Percentiles rank a stretch among this genome's conserved stretches.
phyloP scores from a whole-genome alignment of 2,797 vertebrate genomes.

The Ceyx erithaca region DNA sequence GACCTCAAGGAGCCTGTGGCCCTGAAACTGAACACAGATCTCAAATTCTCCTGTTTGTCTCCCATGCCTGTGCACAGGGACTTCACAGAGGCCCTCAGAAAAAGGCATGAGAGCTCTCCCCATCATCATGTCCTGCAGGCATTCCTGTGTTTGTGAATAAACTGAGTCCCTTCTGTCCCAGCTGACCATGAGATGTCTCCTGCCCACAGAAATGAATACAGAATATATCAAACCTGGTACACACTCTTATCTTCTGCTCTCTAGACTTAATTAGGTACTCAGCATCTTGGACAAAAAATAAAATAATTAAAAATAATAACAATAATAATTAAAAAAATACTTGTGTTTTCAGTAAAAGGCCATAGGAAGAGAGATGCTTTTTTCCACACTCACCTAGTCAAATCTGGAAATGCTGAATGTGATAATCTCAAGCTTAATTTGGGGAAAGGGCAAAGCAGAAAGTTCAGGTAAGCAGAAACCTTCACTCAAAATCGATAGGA shows the following conservation, averaged over 20 bases:
- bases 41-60: background rate
- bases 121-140: rapidly evolving
- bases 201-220: no score
- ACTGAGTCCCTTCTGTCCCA: background rate
- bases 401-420: background rate
- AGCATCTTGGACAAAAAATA: background rate
- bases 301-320: no score
- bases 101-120: background rate
- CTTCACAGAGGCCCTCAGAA: background rate
- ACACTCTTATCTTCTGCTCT: background rate
- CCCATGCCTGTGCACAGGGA: background rate
- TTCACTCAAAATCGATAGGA: background rate
- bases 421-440: background rate
- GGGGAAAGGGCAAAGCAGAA: background rate
- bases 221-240: background rate
- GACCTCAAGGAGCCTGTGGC: rapidly evolving
- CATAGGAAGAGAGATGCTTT: background rate
- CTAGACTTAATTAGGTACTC: background rate
- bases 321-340: background rate
- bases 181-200: background rate
- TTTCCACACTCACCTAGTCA: background rate
- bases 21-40: background rate
- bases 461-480: background rate
- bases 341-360: background rate
- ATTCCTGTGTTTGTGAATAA: background rate